These are phyloP conservation scores for Arctia plantaginis DNA, from an alignment of 2,888 invertebrate species.

Conservation along the genomic window DNA sequence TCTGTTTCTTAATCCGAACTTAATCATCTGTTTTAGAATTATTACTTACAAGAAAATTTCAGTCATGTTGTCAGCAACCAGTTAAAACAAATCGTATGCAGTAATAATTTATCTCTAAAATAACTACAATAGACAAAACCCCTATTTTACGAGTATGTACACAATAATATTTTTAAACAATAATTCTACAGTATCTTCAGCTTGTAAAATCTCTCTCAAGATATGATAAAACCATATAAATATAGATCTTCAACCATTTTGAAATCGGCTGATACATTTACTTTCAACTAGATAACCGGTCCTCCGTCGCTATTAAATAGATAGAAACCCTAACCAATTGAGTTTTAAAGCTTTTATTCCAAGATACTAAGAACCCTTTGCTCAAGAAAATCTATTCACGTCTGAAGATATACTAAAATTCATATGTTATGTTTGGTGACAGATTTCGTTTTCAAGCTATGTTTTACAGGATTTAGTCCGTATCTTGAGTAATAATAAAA, in stretches of 20 bases:
- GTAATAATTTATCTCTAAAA: not conserved
- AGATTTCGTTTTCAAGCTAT: not conserved
- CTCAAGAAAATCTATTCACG: constrained; percentile 4
- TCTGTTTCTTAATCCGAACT: too few species aligned
- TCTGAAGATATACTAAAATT: not conserved
- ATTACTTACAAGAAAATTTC: too few species aligned
- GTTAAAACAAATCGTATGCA: too few species aligned
- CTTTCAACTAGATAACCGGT: constrained; percentile 34
- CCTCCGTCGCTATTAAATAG: constrained; percentile 28
- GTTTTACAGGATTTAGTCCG: too few species aligned
- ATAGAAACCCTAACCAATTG: constrained; percentile 24
- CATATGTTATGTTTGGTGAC: not conserved
- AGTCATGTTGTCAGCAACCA: too few species aligned
- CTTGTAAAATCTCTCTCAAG: not conserved
- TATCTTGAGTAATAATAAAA: too few species aligned
- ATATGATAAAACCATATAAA: constrained; percentile 28
- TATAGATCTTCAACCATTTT: constrained; percentile 26
- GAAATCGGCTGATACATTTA: constrained; percentile 29
- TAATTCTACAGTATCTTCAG: not conserved
- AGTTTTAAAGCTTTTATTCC: constrained; percentile 24
- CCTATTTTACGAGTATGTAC: not conserved
- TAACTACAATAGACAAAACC: not conserved
- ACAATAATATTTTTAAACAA: not conserved
- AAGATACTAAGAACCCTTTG: constrained; percentile 19
- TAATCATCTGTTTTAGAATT: too few species aligned